Evolutionary conservation across 2,797 vertebrate species (phyloP), one percentile per base, ranked within the genome.

Genomic region (Enteromius argenteus): DNA sequence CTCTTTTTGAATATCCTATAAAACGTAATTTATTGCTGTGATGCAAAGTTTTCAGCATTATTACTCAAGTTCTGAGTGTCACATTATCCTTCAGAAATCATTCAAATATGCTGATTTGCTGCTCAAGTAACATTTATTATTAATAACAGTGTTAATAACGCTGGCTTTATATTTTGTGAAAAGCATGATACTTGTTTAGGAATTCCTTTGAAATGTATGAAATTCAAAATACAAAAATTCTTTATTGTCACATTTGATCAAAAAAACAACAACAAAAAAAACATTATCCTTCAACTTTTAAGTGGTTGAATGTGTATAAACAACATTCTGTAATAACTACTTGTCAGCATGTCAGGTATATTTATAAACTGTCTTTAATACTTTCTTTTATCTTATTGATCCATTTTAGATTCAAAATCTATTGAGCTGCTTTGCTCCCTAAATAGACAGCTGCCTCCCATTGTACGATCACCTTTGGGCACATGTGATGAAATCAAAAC

Each of bases 401-500:
- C 5, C 32, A 53, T 51, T 73, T 51, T 9, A 51, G 46, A 73
- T 72, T 49, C 11, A 23, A 68, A 68, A 73, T 9, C 27, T 7
- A 73, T 10, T 7, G 27, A 21, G 27, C 42, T 32, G 71, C 4
- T 73, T 19, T 19, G 27, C 44, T 53, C 10, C 30, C 46, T 56
- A 56, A 37, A n/a, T 4, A n/a, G 30, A 8, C 72, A 74, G 51
- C 30, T 7, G 13, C 21, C 5, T 37, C 49, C 19, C 4, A 56
- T 35, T 35, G 3, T 21, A 21, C 46, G 30, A 74, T 8, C 6
- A 13, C 1, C 1, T 74, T 53, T 32, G 19, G 27, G 9, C 19
- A 49, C 44, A 21, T 21, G 5, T 56, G 72, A 37, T 56, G 32
- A 37, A 75, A 75, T 75, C 49, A 37, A 21, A 53, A 74, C 72